Evolutionary conservation across 2,888 invertebrate species (phyloP), one percentile per base, ranked within the genome.

Genomic region (Patella pellucida): DNA sequence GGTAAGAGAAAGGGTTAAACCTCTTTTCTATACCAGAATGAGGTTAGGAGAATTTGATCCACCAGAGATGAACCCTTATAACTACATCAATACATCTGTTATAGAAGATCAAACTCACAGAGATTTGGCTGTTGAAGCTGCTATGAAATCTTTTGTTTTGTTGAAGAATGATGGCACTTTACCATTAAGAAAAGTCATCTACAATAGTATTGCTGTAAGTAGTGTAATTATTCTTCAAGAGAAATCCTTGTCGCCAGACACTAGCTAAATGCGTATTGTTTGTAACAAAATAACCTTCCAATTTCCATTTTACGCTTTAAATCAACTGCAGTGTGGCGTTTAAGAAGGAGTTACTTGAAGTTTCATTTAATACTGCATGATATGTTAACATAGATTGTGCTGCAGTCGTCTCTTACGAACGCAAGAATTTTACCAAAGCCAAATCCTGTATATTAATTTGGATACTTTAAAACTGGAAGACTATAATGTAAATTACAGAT

Each of bases 31-130:
- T 51, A 76, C 78, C 2, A 56, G 81, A 51, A 79, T 81, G 79
- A 74, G 77, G 51, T 71, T 81, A 27, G 81, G 81, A 31, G 81
- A 81, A 41, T 81, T 81, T 52, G 81, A 81, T 51, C 81, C 81
- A 9, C 77, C 76, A 19, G 68, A 67, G 12, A 81, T 83, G 84
- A 84, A 83, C 73, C 85, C 85, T 1, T 85, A 83, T 78, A 72
- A 62, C n/a, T 69, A 75, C n/a, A 75, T 85, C 12, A 72, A 75
- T 62, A 56, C 79, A 54, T 76, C 79, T 15, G 79, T 82, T 12
- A 75, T 85, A 9, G 84, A 84, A 76, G 82, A 82, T 68, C 56
- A 54, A 15, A 74, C 50, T 12, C 85, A 85, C 70, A 68, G 81
- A 51, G 52, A 72, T 23, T 77, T 85, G 19, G 77, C 84, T 12